Evolutionary conservation across 2,113 vertebrate species (phyloP).

Genomic region (Corythaixoides concolor): DNA sequence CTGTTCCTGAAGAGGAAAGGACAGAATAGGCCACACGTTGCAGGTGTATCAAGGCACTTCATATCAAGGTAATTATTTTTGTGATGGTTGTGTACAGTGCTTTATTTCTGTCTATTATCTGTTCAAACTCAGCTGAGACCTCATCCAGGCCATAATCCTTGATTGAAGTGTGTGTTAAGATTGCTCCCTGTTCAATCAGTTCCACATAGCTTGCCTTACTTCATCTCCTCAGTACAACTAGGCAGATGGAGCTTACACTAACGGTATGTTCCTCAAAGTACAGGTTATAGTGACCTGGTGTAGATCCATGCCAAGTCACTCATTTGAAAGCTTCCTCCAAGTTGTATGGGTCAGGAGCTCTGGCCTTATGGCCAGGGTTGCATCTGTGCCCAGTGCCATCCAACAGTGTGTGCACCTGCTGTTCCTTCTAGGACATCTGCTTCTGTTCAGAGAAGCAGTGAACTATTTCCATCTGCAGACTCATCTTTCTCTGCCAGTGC

Average conservation of each 20-base stretch:
- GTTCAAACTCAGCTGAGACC: not conserved
- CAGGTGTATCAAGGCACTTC: not conserved
- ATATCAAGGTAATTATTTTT: not conserved
- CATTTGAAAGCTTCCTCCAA: not conserved
- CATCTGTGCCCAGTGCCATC: not conserved
- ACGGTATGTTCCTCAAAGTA: not conserved
- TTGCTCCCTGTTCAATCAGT: not conserved
- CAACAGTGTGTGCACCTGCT: not conserved
- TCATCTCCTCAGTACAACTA: not conserved
- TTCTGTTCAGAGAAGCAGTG: not conserved
- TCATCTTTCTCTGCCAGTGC: not conserved
- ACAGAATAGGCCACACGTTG: not conserved
- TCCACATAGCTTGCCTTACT: not conserved
- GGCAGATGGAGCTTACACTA: not conserved
- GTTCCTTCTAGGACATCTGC: not conserved
- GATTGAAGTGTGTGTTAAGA: not conserved
- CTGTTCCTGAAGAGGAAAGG: not conserved
- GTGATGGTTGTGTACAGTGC: not conserved
- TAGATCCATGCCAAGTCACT: not conserved
- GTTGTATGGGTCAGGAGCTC: not conserved
- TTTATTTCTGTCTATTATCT: not conserved
- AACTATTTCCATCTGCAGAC: not conserved
- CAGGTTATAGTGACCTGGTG: constrained; percentile 10
- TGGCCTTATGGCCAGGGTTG: not conserved
- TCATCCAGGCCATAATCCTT: not conserved